These are phyloP conservation scores for Pristiophorus japonicus DNA, from an alignment of 2,113 vertebrate genomes.

Conservation along the genomic window DNA sequence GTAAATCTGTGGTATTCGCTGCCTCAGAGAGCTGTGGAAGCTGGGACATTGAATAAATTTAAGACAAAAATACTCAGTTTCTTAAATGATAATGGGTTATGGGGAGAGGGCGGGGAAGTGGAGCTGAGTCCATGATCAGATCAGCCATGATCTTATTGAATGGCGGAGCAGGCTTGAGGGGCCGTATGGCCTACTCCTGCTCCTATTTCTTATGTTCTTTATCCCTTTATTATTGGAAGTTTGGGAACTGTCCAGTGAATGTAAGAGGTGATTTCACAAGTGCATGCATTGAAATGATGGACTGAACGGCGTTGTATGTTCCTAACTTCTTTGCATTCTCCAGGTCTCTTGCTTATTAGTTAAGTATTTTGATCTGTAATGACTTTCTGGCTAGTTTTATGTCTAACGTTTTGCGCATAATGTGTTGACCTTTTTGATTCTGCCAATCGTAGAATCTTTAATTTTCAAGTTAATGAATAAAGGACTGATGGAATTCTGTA, in stretches of 20 bases:
- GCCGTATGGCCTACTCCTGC: too few species aligned
- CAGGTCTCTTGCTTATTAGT: not conserved
- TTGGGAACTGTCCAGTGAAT: not conserved
- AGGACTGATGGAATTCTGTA: not conserved
- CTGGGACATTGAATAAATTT: too few species aligned
- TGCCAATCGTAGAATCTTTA: not conserved
- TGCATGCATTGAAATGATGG: not conserved
- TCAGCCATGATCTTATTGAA: too few species aligned
- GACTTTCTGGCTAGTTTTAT: not conserved
- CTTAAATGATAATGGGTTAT: too few species aligned
- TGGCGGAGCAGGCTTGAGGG: too few species aligned
- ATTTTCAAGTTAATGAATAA: not conserved
- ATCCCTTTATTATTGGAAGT: not conserved
- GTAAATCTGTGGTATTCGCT: too few species aligned
- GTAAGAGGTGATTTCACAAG: not conserved
- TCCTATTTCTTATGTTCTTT: too few species aligned
- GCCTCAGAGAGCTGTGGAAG: too few species aligned
- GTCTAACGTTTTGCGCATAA: not conserved
- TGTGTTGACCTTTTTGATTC: not conserved
- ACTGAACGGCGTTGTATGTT: not conserved
- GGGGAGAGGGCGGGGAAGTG: too few species aligned
- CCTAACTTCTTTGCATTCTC: not conserved
- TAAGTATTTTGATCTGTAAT: not conserved
- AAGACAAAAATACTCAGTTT: too few species aligned
- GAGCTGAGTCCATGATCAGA: too few species aligned